Evolutionary conservation across 2,797 vertebrate species (phyloP).

Genomic region (Chrosomus eos): DNA sequence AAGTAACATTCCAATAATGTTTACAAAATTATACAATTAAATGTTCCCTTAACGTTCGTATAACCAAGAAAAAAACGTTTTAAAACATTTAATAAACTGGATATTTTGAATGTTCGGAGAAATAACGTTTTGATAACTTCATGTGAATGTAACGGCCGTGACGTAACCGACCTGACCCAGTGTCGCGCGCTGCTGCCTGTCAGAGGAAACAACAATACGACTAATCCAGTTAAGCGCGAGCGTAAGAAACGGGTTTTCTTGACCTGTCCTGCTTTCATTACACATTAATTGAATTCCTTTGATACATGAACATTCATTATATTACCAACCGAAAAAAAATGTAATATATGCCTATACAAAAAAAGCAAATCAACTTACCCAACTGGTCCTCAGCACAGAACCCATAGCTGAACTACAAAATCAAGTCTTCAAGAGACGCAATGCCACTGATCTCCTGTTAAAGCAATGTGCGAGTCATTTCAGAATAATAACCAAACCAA

Average conservation of each 20-base stretch:
- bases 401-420: neutral
- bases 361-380: slow-evolving; percentile 1
- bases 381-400: neutral
- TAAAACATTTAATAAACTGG: neutral
- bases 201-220: neutral
- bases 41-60: neutral
- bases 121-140: neutral
- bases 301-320: neutral
- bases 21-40: neutral
- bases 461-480: neutral
- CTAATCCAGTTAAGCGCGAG: slow-evolving; percentile 24
- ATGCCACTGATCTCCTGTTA: neutral
- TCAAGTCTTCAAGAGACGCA: neutral
- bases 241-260: neutral
- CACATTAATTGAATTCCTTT: neutral
- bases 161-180: neutral
- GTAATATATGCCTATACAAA: neutral
- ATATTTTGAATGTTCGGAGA: neutral
- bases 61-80: neutral
- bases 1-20: neutral
- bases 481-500: neutral
- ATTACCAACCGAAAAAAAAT: neutral
- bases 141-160: neutral
- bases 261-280: neutral
- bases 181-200: neutral